Conservation (phyloP, 2,888 invertebrate genomes). For the Dasysyrphus tricinctus region DNA sequence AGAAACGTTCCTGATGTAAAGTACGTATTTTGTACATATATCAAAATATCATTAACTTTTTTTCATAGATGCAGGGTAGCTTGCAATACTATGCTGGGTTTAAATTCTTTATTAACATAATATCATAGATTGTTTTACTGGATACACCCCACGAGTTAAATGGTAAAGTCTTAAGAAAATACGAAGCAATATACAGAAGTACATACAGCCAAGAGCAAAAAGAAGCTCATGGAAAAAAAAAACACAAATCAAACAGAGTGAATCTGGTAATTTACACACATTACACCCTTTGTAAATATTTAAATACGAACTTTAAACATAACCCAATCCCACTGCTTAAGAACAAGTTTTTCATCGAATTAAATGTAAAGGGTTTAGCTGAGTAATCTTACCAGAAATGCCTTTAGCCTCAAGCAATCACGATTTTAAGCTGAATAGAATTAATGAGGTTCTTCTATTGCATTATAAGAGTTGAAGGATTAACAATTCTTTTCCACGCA, state of each 20-base stretch:
- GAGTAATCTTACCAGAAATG: background rate
- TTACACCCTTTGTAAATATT: background rate
- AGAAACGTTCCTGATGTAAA: too few relatives aligned
- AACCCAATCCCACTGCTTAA: background rate
- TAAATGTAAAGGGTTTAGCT: background rate
- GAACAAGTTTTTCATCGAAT: background rate
- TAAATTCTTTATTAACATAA: too few relatives aligned
- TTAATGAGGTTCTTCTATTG: background rate
- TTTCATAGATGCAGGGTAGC: too few relatives aligned
- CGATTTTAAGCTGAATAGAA: background rate
- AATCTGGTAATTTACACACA: background rate
- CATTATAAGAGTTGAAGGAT: background rate
- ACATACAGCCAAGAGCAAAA: background rate
- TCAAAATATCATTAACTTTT: too few relatives aligned
- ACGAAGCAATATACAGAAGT: too few relatives aligned
- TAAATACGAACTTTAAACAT: background rate
- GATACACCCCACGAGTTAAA: too few relatives aligned
- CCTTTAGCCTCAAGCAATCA: background rate
- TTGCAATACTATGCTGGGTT: too few relatives aligned
- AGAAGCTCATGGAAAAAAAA: too few relatives aligned
- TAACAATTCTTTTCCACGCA: conserved; percentile 20
- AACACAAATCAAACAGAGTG: too few relatives aligned
- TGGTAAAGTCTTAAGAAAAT: too few relatives aligned
- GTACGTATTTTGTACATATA: too few relatives aligned
- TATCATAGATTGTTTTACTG: too few relatives aligned